Evolutionary conservation across 2,113 vertebrate species (phyloP).

Genomic region (Channa maculata): DNA sequence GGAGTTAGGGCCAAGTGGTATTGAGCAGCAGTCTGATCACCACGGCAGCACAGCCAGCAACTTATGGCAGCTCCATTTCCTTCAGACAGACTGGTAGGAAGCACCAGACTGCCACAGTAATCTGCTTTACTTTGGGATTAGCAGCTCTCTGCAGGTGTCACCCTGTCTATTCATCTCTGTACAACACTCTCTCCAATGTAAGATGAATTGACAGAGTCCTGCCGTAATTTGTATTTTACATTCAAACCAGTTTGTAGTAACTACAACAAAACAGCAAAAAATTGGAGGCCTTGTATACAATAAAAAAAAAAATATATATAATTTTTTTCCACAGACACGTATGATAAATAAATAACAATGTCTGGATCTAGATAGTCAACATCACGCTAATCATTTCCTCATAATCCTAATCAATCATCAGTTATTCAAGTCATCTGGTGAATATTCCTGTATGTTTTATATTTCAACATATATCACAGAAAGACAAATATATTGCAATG

Average conservation of each 20-base stretch:
- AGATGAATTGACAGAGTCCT: constrained; percentile 8
- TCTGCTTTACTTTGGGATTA: constrained; percentile 73
- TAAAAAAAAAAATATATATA: no score
- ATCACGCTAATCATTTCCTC: no score
- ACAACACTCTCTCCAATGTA: neutral
- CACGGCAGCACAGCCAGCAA: constrained; percentile 28
- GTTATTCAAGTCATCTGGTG: no score
- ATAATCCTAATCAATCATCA: no score
- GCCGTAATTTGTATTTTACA: neutral
- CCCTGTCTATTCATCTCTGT: constrained; percentile 10
- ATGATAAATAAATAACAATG: no score
- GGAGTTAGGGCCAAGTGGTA: constrained; percentile 12
- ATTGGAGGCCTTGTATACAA: no score
- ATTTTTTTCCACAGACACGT: no score
- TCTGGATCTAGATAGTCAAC: no score
- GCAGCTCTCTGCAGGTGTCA: constrained; percentile 52
- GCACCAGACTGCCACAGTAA: constrained; percentile 57
- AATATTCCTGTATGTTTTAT: no score
- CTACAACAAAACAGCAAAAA: no score
- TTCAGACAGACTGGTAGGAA: constrained; percentile 37
- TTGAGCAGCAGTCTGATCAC: constrained; percentile 11
- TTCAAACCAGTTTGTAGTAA: neutral
- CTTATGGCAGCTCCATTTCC: constrained; percentile 61
- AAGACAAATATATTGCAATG: no score
- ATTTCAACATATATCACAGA: no score